Evolutionary conservation across 1,140 invertebrate species (phyloP).

Genomic region (Cydia strobilella): DNA sequence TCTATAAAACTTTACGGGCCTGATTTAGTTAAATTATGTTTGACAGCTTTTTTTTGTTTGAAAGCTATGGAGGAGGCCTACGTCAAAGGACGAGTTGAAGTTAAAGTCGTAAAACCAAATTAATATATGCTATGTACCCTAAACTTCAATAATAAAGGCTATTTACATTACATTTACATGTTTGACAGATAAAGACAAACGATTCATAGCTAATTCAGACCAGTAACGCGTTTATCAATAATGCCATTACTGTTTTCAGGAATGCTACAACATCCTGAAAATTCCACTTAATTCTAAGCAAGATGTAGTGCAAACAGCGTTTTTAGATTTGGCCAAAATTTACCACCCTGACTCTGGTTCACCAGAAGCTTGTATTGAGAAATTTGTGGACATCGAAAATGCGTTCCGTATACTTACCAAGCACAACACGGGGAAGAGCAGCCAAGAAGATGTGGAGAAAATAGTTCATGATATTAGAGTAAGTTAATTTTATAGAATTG

Average conservation of each 20-base stretch:
- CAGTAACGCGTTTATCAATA: no score
- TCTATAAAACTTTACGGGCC: no score
- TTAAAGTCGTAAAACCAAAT: no score
- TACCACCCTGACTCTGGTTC: slow-evolving; percentile 91
- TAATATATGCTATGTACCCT: no score
- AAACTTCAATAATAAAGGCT: no score
- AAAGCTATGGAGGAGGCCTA: no score
- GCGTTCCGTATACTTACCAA: slow-evolving; percentile 80
- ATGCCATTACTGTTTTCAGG: slow-evolving; percentile 80
- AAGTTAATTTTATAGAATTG: slow-evolving; percentile 34
- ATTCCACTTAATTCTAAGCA: slow-evolving; percentile 85
- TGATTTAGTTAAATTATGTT: no score
- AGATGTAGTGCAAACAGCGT: slow-evolving; percentile 86
- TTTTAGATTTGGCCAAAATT: slow-evolving; percentile 87
- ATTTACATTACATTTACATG: no score
- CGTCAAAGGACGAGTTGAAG: no score
- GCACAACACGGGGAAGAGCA: slow-evolving; percentile 75
- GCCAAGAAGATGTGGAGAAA: slow-evolving; percentile 60
- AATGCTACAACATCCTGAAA: slow-evolving; percentile 84
- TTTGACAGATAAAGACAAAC: no score
- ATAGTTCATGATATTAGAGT: slow-evolving; percentile 78
- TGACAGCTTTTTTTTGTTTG: no score
- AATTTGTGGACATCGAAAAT: slow-evolving; percentile 86
- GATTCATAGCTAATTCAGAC: no score
- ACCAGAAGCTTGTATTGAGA: slow-evolving; percentile 83